These are phyloP conservation scores for Psephotus haematonotus DNA, from an alignment of 2,113 vertebrate species.

Conservation along the genomic window DNA sequence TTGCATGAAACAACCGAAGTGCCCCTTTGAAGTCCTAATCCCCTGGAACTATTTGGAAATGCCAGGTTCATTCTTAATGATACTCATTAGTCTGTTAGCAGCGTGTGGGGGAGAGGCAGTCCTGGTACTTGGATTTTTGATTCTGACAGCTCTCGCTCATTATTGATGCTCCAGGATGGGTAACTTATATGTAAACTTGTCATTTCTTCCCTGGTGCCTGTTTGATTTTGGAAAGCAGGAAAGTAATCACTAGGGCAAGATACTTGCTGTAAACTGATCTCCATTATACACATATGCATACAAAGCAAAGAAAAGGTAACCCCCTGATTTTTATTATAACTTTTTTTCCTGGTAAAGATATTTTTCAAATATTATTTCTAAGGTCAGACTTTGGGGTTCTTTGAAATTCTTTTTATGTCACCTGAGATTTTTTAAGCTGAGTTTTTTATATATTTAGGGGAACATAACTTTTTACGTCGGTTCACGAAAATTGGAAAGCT, in stretches of 20 bases:
- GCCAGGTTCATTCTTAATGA: background rate
- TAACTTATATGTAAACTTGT: background rate
- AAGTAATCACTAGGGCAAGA: background rate
- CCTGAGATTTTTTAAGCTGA: background rate
- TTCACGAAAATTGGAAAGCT: background rate
- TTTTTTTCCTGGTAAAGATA: background rate
- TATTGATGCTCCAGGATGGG: background rate
- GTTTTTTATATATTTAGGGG: background rate
- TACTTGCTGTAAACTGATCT: background rate
- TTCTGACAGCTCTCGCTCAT: background rate
- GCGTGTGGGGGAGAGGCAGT: background rate
- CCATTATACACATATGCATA: background rate
- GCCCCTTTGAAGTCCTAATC: background rate
- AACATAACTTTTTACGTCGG: background rate
- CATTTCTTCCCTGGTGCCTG: background rate
- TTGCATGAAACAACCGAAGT: conserved; percentile 55
- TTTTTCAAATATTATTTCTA: conserved; percentile 16
- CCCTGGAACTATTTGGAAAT: background rate
- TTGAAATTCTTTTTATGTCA: conserved; percentile 14
- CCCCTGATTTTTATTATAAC: background rate
- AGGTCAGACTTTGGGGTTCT: background rate
- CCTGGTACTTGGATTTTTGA: no score
- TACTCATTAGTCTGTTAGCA: background rate
- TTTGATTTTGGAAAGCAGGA: background rate
- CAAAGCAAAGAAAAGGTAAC: background rate